Evolutionary conservation across 1,140 invertebrate species (phyloP).

Genomic region (Drosophila bocqueti): DNA sequence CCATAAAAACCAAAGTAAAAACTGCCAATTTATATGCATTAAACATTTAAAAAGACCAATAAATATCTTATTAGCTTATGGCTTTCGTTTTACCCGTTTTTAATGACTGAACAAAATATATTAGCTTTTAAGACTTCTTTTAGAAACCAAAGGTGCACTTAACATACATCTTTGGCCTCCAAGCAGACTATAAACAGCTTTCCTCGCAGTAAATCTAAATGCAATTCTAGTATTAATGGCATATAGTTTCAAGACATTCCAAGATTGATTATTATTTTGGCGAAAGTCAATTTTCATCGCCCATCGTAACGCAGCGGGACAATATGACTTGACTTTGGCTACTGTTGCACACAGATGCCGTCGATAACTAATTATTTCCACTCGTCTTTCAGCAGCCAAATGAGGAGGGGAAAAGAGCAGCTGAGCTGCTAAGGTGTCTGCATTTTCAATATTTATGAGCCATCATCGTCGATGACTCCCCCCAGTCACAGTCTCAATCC

Average conservation of each 20-base stretch:
- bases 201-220: not conserved
- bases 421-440: conserved; percentile 44
- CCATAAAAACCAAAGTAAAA: too few species aligned
- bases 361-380: conserved; percentile 55
- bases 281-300: conserved; percentile 47
- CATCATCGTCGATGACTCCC: conserved; percentile 31
- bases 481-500: not conserved
- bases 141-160: too few species aligned
- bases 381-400: conserved; percentile 39
- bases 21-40: too few species aligned
- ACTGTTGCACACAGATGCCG: conserved; percentile 53
- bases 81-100: too few species aligned
- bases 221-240: not conserved
- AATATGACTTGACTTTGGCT: conserved; percentile 33
- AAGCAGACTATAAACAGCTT: too few species aligned
- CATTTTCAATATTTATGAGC: conserved; percentile 51
- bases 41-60: too few species aligned
- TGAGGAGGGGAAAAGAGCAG: conserved; percentile 8
- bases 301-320: conserved; percentile 31
- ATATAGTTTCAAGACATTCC: conserved; percentile 7
- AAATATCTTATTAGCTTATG: too few species aligned
- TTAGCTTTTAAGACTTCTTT: too few species aligned
- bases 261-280: conserved; percentile 39
- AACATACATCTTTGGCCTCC: too few species aligned
- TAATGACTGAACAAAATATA: too few species aligned